Conservation (phyloP, 2,888 invertebrate species). For the Lepeophtheirus nordmannii region DNA sequence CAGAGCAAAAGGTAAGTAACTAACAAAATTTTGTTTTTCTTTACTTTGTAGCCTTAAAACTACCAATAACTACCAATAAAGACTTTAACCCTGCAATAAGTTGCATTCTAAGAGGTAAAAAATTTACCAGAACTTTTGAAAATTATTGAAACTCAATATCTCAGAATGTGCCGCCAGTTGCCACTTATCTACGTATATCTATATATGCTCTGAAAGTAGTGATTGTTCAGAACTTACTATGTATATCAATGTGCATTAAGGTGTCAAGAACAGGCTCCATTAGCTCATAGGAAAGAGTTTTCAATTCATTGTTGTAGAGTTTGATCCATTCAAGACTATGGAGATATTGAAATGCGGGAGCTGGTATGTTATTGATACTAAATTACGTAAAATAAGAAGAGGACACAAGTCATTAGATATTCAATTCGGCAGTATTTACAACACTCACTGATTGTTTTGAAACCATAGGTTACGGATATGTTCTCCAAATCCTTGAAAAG, state of each 20-base stretch:
- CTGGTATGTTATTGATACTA: slow-evolving; percentile 65
- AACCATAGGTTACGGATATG: slow-evolving; percentile 80
- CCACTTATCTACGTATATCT: too few relatives aligned
- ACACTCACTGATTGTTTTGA: slow-evolving; percentile 71
- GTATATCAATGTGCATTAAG: slow-evolving; percentile 66
- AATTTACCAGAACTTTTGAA: too few relatives aligned
- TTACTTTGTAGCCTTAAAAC: too few relatives aligned
- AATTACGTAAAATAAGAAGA: not conserved
- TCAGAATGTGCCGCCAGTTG: too few relatives aligned
- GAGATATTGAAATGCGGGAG: slow-evolving; percentile 69
- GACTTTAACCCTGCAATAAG: too few relatives aligned
- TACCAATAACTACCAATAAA: too few relatives aligned
- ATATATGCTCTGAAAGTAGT: too few relatives aligned
- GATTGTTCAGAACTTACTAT: slow-evolving; percentile 56
- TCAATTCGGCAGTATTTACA: not conserved
- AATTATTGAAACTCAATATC: too few relatives aligned
- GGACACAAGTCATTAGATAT: not conserved
- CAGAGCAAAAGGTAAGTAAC: too few relatives aligned
- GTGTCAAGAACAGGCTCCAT: slow-evolving; percentile 78
- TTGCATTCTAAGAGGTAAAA: too few relatives aligned
- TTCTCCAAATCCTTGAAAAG: slow-evolving; percentile 72
- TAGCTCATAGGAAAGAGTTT: slow-evolving; percentile 65
- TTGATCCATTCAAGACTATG: slow-evolving; percentile 75
- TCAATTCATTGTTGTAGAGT: slow-evolving; percentile 70
- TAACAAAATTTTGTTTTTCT: too few relatives aligned